Evolutionary conservation across 2,113 vertebrate genomes (phyloP), one percentile per base, ranked within the genome.

Genomic region (Brienomyrus brachyistius): DNA sequence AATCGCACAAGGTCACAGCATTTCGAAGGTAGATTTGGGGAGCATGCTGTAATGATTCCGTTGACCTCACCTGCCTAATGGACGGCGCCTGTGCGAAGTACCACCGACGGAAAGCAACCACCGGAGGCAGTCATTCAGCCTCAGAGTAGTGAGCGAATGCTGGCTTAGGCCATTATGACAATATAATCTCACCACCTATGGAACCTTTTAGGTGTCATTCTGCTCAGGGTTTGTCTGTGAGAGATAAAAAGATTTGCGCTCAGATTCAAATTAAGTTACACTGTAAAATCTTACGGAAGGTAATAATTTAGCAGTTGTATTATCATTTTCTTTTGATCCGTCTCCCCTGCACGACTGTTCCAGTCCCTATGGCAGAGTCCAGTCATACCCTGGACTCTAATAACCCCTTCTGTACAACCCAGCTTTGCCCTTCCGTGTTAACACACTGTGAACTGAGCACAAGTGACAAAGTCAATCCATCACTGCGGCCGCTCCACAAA

Each of bases 401-500:
- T 96, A 95, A 96, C 94, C 94, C 95, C 94, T 95, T 97, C 96
- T 96, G 96, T 95, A 95, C 97, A 97, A 98, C 98, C 97, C 95
- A 97, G 96, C 97, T 97, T 97, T 97, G 96, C 97, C 96, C 97
- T 97, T 97, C 97, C 95, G 95, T 99, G 98, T 98, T 99, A 99
- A 99, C 98, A 99, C 95, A 99, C 97, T 99, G 98, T 98, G 97
- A 99, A 97, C 97, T 95, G 97, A 97, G 96, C 97, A 96, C 95
- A 96, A 97, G 97, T 99, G 98, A 98, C 98, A 99, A 98, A 99
- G 97, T 97, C 97, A 98, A 99, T 99, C 98, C 97, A 98, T 99
- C 98, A 98, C 95, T 89, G 94, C 92, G 13, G 92, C 95, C 94
- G 90, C 95, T 95, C 95, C 97, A 97, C 97, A 97, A 96, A 97